Base-by-base conservation (phyloP, 2,888 invertebrate genomes). In the Cataglyphis livida region DNA sequence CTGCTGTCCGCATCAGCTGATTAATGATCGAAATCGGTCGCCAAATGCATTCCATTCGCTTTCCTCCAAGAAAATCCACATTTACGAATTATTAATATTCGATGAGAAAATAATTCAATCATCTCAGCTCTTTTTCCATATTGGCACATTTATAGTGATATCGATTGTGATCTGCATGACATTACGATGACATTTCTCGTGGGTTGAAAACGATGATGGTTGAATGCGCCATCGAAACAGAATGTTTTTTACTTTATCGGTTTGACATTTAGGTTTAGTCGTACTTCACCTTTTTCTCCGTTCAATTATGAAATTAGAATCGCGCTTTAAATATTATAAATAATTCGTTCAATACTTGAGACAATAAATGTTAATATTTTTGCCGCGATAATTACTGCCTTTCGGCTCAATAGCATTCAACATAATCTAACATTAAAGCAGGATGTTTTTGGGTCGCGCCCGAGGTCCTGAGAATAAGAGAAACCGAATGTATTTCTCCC, bases 1-100 rank as follows among this genome's bases (percentile, higher is more conserved):
- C 73, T 83, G 87, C 85, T 73, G 78, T 83, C 87, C 65, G 57
- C 73, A 21, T 25, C 70, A 3, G 21, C 48, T 87, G 88, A 88
- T 89, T 88, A 88, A 88, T 88, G 83, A 51, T 62, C 70, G 44
- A 59, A 54, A 61, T 83, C 75, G 65, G 15, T 48, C 48, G 41
- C 62, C 57, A 74, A 51, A 62, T 73, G 54, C 57, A 65, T 65
- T 48, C 70, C 21, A 25, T 41, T 71, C 51, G 41, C 51, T 70
- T 61, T 51, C 15, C 28, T 41, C 3, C 54, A 21, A 6, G 9
- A 62, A 54, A 57, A 51, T 54, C n/a, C 38, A 68, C 28, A 28
- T 15, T 41, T 21, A 15, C 70, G 41, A 28, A 41, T 57, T 54
- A 54, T 76, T 38, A 68, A 54, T 54, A 54, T 76, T 57, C 68